Base-by-base conservation (phyloP, 2,888 invertebrate species). In the Drosophila mercatorum region DNA sequence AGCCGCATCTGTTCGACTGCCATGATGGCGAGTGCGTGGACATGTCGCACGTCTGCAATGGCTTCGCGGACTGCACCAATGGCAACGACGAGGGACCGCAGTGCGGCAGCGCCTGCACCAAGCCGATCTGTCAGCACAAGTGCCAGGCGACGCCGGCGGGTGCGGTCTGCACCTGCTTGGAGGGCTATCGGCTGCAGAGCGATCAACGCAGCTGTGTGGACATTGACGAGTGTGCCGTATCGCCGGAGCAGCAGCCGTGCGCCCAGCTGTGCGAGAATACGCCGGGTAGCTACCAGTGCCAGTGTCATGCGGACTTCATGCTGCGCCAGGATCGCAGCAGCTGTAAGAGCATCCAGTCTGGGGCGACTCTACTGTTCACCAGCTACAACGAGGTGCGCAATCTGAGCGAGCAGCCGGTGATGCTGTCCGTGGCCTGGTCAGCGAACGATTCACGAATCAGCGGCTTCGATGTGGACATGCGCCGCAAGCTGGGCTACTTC, bases 141-240 rank as follows among this genome's bases (percentile, higher is more conserved):
- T 97, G 97, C 85, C 92, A 93, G 26, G 93, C 94, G 26, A 95
- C 96, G 0, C 97, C 97, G 0, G 80, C 88, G 1, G 96, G 97
- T 0, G 94, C 95, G 0, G 92, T 93, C 5, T 97, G 97, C 90
- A 84, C 91, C 1, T 97, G 97, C 83, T 90, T 92, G 1, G 76
- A 84, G 0, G 97, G 97, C 1, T 96, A 94, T 90, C 87, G 91
- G 14, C 88, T 95, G 41, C 89, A 90, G 2, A 84, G 91, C 0
- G 95, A 95, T 81, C 94, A 94, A 38, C 92, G 91, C 53, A 92
- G 92, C 28, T 97, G 97, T 79, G 89, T 89, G 14, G 96, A 97
- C 88, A 93, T 96, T 0, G 94, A 97, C 83, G 97, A 97, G 92
- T 98, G 98, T 85, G 73, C 71, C 11, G 62, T 41, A 2, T 14